These are phyloP conservation scores for Coenobita brevimanus DNA, from an alignment of 1,140 invertebrate species.

Conservation along the genomic window DNA sequence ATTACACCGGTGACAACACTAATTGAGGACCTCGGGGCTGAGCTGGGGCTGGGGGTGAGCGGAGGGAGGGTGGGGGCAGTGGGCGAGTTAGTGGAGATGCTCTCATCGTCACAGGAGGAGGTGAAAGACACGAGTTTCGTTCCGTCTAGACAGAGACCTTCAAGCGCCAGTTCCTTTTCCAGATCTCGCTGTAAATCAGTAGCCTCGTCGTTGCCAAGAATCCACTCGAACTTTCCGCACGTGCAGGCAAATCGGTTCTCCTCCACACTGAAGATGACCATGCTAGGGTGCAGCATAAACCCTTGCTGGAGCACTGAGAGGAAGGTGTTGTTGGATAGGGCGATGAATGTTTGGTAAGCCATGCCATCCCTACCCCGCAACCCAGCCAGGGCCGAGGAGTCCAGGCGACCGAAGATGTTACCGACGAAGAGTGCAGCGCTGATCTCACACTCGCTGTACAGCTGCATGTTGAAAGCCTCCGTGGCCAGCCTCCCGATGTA, in stretches of 20 bases:
- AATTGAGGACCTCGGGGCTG: neutral
- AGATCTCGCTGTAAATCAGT: conserved; percentile 26
- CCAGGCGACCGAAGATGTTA: conserved; percentile 37
- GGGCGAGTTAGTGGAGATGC: neutral
- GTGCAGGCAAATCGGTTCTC: conserved; percentile 54
- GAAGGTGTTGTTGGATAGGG: conserved; percentile 57
- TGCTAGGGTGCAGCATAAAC: conserved; percentile 32
- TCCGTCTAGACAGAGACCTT: conserved; percentile 21
- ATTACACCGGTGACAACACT: no score
- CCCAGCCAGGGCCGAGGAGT: conserved; percentile 10
- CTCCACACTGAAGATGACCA: conserved; percentile 35
- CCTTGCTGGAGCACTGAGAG: conserved; percentile 13
- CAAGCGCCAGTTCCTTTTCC: conserved; percentile 29
- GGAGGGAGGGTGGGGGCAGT: neutral
- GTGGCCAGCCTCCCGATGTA: conserved; percentile 9
- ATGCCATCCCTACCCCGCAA: conserved; percentile 16
- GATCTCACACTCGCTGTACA: conserved; percentile 63
- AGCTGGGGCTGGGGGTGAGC: neutral
- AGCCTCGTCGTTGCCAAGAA: neutral
- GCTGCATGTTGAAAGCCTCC: conserved; percentile 44
- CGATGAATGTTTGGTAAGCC: conserved; percentile 42
- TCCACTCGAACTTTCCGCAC: conserved; percentile 39
- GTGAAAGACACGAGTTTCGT: conserved; percentile 21
- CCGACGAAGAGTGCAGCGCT: conserved; percentile 55
- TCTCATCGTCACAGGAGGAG: neutral